Evolutionary conservation across 2,888 invertebrate species (phyloP).

Genomic region (Achlya flavicornis): DNA sequence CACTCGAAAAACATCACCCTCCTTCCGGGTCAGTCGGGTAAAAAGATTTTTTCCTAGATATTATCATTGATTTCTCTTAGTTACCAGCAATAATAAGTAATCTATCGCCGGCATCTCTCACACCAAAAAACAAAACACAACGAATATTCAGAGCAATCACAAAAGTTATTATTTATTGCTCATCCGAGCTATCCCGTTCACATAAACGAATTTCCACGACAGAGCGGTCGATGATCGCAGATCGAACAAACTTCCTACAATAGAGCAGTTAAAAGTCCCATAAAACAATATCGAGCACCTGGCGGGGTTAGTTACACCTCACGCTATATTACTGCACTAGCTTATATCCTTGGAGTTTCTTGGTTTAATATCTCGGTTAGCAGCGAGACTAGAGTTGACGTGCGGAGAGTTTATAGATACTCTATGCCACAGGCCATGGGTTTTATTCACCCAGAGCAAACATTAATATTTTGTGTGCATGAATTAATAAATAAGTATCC

Average conservation of each 20-base stretch:
- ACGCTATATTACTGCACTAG: constrained; percentile 2
- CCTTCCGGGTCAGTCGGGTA: too few relatives aligned
- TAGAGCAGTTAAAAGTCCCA: constrained; percentile 28
- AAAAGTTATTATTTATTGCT: constrained; percentile 1
- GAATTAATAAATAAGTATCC: too few relatives aligned
- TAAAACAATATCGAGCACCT: constrained; percentile 55
- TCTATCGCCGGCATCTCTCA: not conserved
- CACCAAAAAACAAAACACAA: not conserved
- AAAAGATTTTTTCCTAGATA: too few relatives aligned
- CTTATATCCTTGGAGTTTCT: not conserved
- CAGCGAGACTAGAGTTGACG: too few relatives aligned
- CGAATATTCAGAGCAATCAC: not conserved
- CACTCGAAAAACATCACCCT: too few relatives aligned
- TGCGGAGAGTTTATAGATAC: too few relatives aligned
- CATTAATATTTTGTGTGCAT: too few relatives aligned
- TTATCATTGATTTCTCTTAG: too few relatives aligned
- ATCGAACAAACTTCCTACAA: constrained; percentile 1
- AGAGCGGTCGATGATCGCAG: not conserved
- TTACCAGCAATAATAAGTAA: too few relatives aligned
- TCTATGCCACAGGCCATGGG: too few relatives aligned
- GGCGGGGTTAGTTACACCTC: constrained; percentile 19
- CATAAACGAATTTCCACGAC: not conserved
- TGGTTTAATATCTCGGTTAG: not conserved
- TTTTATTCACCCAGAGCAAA: too few relatives aligned
- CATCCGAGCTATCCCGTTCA: not conserved